phyloP scores from a whole-genome alignment of 2,797 vertebrate species.

The Bovichtus diacanthus region DNA sequence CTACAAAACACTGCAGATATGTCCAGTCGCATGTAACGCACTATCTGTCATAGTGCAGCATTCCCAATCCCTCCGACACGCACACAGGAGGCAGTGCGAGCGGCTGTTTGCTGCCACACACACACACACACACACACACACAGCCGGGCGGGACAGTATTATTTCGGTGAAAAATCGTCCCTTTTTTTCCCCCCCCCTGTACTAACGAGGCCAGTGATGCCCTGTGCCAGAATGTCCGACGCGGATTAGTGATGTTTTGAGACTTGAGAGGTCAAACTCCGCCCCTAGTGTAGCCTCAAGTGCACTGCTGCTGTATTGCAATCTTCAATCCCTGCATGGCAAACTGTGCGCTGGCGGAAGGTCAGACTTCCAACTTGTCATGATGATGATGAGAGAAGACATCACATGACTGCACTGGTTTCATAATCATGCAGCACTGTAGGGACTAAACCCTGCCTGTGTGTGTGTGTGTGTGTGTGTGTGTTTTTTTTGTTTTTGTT shows the following conservation, averaged over 20 bases:
- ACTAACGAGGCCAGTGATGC: slow-evolving; percentile 54
- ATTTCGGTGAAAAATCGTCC: slow-evolving; percentile 37
- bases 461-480: too few relatives aligned
- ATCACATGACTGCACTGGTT: slow-evolving; percentile 81
- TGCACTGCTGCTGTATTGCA: slow-evolving; percentile 72
- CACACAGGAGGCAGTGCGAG: slow-evolving; percentile 32
- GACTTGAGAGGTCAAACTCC: slow-evolving; percentile 84
- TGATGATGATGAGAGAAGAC: slow-evolving; percentile 80
- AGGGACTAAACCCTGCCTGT: slow-evolving; percentile 64
- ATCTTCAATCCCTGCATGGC: slow-evolving; percentile 72
- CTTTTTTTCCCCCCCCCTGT: neutral
- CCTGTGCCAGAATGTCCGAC: slow-evolving; percentile 76
- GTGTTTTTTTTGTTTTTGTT: neutral
- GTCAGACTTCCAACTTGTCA: slow-evolving; percentile 83
- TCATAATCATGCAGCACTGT: slow-evolving; percentile 81
- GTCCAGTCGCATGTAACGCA: slow-evolving; percentile 55
- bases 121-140: too few relatives aligned
- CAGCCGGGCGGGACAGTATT: slow-evolving; percentile 20
- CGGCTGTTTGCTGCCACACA: slow-evolving; percentile 24
- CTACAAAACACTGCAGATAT: slow-evolving; percentile 59
- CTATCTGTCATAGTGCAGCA: slow-evolving; percentile 67
- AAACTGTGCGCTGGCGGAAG: slow-evolving; percentile 76
- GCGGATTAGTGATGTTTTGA: slow-evolving; percentile 85
- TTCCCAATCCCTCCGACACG: slow-evolving; percentile 43
- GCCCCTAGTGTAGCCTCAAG: slow-evolving; percentile 82